Evolutionary conservation across 2,888 invertebrate genomes (phyloP), one percentile per base, ranked within the genome.

Genomic region (Agriotes lineatus): DNA sequence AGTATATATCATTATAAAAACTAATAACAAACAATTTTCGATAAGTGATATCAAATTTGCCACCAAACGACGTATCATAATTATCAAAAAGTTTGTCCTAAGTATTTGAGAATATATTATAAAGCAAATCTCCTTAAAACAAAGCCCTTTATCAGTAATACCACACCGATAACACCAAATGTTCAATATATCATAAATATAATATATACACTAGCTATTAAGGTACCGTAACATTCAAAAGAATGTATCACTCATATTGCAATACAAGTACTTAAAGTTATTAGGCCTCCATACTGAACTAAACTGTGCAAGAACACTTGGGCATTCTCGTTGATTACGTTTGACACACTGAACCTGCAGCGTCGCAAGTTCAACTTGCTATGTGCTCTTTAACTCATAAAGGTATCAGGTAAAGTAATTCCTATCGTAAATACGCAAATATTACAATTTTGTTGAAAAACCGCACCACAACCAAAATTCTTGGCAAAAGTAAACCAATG

Each of bases 1-100:
- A 77, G 76, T 79, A 79, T 79, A 79, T 78, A 79, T 79, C 73
- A 74, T 73, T 80, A 80, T 81, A 81, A 81, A 81, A 81, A 81
- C 78, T 80, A 81, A 81, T 79, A 80, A 79, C 78, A 79, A 79
- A 78, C 74, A 73, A 72, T 72, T 74, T 67, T 70, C 57, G 54
- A 71, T 71, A 70, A 67, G 63, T 64, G 66, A 73, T 72, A 74
- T 74, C 71, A 70, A 72, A 72, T 72, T 75, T 73, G 39, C 50
- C 58, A 59, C 64, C 68, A 66, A 66, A 74, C 67, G 66, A 68
- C 66, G 67, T 70, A 76, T 71, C 60, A 67, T 68, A 63, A 35
- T 63, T 54, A 54, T 61, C 54, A 54, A 50, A 59, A 50, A 44
- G 59, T 63, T 63, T 59, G 48, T 39, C 25, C 48, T 59, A 66